Percentiles rank a stretch among this genome's conserved stretches.
These are phyloP conservation scores for Mixornis gularis DNA, from an alignment of 2,113 vertebrate species.

Conservation along the genomic window DNA sequence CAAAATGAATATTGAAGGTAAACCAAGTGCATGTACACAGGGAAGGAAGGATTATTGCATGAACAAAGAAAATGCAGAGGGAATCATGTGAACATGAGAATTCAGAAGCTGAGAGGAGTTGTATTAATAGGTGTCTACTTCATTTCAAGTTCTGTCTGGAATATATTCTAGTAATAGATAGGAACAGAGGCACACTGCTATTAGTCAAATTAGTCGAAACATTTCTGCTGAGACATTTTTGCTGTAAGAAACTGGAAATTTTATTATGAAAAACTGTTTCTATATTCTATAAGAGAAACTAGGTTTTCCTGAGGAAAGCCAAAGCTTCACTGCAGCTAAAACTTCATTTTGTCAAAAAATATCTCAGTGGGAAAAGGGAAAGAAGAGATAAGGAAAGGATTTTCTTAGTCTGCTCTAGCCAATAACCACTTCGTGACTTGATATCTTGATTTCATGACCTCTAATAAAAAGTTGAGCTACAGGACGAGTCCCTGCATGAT, in stretches of 20 bases:
- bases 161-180: background rate
- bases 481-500: background rate
- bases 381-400: constrained; percentile 1
- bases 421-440: background rate
- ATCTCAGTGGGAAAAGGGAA: background rate
- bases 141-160: background rate
- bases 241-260: background rate
- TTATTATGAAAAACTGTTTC: background rate
- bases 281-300: background rate
- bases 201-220: background rate
- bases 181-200: background rate
- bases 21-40: background rate
- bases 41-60: background rate
- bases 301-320: background rate
- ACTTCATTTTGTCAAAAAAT: background rate
- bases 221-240: background rate
- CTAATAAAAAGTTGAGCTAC: constrained; percentile 26
- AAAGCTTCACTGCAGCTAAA: background rate
- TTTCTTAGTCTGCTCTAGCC: background rate
- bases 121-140: background rate
- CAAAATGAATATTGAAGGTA: background rate
- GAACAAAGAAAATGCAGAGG: background rate
- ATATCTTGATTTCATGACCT: constrained; percentile 6
- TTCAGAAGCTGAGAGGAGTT: background rate
- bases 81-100: background rate